phyloP scores from a whole-genome alignment of 1,140 invertebrate species.

The Cryptotermes secundus region DNA sequence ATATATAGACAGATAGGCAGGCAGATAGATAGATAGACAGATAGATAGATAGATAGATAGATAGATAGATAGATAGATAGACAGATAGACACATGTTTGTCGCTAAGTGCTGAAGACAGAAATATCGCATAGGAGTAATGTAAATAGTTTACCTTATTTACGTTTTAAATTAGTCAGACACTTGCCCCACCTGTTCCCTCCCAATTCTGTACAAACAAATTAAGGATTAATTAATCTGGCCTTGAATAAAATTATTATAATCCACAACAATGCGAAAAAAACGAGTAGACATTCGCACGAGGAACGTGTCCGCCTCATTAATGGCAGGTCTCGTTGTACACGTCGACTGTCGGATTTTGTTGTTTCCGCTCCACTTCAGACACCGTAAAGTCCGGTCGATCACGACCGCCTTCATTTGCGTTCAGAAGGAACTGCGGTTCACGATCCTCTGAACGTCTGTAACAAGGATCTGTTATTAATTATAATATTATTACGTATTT shows the following conservation, averaged over 20 bases:
- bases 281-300: neutral
- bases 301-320: neutral
- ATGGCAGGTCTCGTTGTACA: neutral
- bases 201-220: neutral
- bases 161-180: neutral
- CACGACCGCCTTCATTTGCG: neutral
- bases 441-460: too few species aligned
- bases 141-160: neutral
- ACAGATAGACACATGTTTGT: too few species aligned
- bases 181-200: neutral
- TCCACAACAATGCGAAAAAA: neutral
- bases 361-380: neutral
- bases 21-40: too few species aligned
- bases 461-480: too few species aligned
- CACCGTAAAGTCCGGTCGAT: neutral
- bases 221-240: neutral
- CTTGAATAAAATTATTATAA: neutral
- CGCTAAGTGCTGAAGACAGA: neutral
- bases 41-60: too few species aligned
- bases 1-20: too few species aligned
- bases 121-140: neutral
- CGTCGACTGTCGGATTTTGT: neutral
- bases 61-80: too few species aligned
- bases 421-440: too few species aligned
- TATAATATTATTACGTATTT: too few species aligned